Conservation (phyloP, 2,888 invertebrate species). For the Harmothoe impar region DNA sequence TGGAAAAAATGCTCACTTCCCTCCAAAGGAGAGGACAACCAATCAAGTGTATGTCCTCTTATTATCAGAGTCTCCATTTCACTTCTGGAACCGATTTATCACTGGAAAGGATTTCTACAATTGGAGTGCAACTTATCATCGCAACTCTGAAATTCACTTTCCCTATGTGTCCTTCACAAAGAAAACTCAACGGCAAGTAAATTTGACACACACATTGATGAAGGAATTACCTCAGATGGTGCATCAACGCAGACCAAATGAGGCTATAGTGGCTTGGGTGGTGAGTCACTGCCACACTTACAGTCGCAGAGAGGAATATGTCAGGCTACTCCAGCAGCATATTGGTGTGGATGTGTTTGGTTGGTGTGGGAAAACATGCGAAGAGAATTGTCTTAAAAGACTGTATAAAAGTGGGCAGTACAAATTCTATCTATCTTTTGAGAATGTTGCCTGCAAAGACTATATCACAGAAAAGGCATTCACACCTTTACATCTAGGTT, state of each 20-base stretch:
- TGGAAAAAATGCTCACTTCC: neutral
- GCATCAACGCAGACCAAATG: neutral
- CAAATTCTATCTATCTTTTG: neutral
- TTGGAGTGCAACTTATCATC: neutral
- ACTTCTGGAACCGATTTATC: neutral
- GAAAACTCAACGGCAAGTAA: neutral
- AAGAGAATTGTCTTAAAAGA: neutral
- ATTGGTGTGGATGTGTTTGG: neutral
- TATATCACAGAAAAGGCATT: slow-evolving; percentile 15
- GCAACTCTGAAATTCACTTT: neutral
- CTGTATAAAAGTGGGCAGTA: neutral
- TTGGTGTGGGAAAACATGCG: neutral
- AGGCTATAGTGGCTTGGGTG: neutral
- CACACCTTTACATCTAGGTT: neutral
- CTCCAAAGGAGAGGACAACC: neutral
- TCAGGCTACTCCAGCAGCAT: neutral
- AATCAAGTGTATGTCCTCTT: neutral
- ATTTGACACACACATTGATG: neutral
- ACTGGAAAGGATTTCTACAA: neutral
- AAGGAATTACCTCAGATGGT: neutral
- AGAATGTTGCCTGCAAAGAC: slow-evolving; percentile 13
- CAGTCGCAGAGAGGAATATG: neutral
- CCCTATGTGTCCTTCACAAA: neutral
- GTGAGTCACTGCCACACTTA: neutral
- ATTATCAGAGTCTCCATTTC: neutral